These are phyloP conservation scores for Antheraea pernyi DNA, from an alignment of 1,140 invertebrate genomes.

Conservation along the genomic window DNA sequence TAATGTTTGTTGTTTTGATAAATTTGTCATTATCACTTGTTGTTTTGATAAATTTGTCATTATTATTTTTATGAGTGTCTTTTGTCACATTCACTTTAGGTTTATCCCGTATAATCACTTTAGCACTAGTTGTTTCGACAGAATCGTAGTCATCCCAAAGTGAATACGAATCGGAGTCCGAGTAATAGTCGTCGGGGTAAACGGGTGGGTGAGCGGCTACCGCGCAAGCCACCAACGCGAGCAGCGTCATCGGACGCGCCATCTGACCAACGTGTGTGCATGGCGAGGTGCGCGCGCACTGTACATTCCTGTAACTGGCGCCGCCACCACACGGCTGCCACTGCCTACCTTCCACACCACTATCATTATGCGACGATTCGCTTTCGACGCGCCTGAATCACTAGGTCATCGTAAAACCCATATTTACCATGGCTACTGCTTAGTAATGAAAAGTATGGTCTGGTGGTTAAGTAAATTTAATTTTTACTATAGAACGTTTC, in stretches of 20 bases:
- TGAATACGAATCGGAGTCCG: constrained; percentile 47
- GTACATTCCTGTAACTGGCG: constrained; percentile 29
- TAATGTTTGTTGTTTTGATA: constrained; percentile 63
- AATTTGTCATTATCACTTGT: constrained; percentile 60
- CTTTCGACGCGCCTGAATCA: constrained; percentile 49
- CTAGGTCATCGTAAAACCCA: too few relatives aligned
- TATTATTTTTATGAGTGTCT: constrained; percentile 49
- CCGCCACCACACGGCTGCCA: constrained; percentile 31
- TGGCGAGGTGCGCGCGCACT: constrained; percentile 74
- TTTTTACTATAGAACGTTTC: too few relatives aligned
- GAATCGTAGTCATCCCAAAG: constrained; percentile 64
- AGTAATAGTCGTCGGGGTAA: constrained; percentile 29
- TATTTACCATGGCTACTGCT: too few relatives aligned
- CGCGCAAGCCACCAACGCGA: constrained; percentile 61
- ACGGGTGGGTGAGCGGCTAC: constrained; percentile 42
- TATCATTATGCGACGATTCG: constrained; percentile 62
- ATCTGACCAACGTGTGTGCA: constrained; percentile 71
- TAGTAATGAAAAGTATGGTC: too few relatives aligned
- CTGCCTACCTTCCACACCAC: constrained; percentile 72
- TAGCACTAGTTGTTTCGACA: constrained; percentile 52
- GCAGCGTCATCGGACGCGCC: constrained; percentile 75
- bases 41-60: constrained; percentile 62
- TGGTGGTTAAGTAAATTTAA: too few relatives aligned
- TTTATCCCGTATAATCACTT: constrained; percentile 59
- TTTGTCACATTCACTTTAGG: constrained; percentile 55